Evolutionary conservation across 2,113 vertebrate species (phyloP), one percentile per base, ranked within the genome.

Genomic region (Mesocricetus auratus): DNA sequence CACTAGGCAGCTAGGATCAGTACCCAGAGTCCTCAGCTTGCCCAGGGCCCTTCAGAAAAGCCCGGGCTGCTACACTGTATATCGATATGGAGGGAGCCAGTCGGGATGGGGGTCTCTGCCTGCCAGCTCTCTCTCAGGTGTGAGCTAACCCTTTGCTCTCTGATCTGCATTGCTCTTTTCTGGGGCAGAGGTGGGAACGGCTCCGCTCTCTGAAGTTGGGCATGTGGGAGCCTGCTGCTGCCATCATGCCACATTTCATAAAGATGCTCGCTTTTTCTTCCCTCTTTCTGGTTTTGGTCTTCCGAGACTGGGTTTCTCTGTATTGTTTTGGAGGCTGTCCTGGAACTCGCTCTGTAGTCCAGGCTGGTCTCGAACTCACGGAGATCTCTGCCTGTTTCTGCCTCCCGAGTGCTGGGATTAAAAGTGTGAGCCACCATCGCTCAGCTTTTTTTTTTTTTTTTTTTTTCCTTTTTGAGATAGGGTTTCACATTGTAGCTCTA

Each of bases 41-140:
- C 19, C 45, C 4, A 1, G 69, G 66, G 8, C 64, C n/a, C 2
- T 0, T 5, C 1, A 50, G 66, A n/a, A 47, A 29, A 82, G 11
- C n/a, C 0, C 9, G 31, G 73, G 13, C 29, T 5, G 0, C 0
- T 15, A 58, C 7, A 17, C 36, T 81, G 1, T 0, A 19, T 85
- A 47, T n/a, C 29, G n/a, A 31, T 12, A 13, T 7, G 33, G n/a
- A 82, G 36, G 16, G 56, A 58, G 16, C 39, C 33, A 1, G n/a
- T 39, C 62, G 77, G 45, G 39, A 47, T 22, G 16, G 17, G 22
- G 42, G 24, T 1, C 0, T 66, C n/a, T 22, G 5, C 33, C n/a
- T 56, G 26, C 24, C 4, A 3, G 11, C 68, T 12, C 21, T 60
- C 39, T 66, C 45, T 66, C 21, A 17, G 68, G 56, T 7, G 8